These are phyloP conservation scores for Mesorhabditis belari DNA, from an alignment of 2,888 invertebrate species.

Conservation along the genomic window DNA sequence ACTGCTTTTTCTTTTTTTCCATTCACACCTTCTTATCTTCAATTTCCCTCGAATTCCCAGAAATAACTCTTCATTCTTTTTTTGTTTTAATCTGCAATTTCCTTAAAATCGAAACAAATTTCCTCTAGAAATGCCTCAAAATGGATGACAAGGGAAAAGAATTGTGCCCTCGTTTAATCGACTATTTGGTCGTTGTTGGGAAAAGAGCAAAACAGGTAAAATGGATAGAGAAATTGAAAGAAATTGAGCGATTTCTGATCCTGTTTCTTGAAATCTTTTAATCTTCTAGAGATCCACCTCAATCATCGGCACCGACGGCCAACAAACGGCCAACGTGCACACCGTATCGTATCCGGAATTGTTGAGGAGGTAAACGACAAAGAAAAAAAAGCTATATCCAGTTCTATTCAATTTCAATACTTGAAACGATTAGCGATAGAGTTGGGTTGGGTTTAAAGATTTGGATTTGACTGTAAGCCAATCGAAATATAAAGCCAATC, in stretches of 20 bases:
- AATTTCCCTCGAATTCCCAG: background rate
- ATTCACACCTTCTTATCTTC: background rate
- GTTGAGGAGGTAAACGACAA: slow-evolving; percentile 16
- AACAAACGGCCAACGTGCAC: background rate
- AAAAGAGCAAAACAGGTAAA: slow-evolving; percentile 14
- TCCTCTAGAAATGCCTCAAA: background rate
- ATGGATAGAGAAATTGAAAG: too few relatives aligned
- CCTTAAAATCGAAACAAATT: background rate
- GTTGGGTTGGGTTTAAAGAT: background rate
- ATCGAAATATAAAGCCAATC: too few relatives aligned
- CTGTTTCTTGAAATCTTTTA: background rate
- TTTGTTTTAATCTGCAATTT: background rate
- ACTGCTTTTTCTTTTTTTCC: too few relatives aligned
- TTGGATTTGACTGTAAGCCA: too few relatives aligned
- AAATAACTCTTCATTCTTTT: background rate
- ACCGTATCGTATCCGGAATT: slow-evolving; percentile 32
- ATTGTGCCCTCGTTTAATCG: slow-evolving; percentile 65
- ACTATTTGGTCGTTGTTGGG: slow-evolving; percentile 94
- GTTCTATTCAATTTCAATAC: background rate
- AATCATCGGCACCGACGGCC: background rate
- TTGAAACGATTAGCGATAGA: background rate
- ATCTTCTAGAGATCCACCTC: background rate
- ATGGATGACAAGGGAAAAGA: slow-evolving; percentile 53
- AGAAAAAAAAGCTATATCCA: background rate
- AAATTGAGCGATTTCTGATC: too few relatives aligned